A percentile compares a stretch with the other conserved stretches of the same genome.
Conservation (phyloP, 2,797 vertebrate species). For the Pachyuromys duprasi region DNA sequence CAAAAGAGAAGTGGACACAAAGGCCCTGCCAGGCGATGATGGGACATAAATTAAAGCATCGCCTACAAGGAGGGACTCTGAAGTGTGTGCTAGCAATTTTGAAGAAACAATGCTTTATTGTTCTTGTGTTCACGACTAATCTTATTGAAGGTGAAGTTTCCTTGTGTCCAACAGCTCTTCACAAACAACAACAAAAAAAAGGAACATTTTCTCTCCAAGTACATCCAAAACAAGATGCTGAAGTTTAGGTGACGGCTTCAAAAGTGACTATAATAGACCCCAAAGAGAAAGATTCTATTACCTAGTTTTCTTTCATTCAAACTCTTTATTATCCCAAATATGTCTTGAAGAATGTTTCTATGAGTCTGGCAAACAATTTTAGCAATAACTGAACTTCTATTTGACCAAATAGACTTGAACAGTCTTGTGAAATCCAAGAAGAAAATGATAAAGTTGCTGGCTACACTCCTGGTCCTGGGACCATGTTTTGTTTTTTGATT, state of each 20-base stretch:
- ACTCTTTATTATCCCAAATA: constrained; percentile 64
- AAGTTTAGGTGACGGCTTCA: constrained; percentile 1
- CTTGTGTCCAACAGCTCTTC: constrained; percentile 66
- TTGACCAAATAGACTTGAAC: constrained; percentile 18
- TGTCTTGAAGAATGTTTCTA: constrained; percentile 42
- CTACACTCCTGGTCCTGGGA: not conserved
- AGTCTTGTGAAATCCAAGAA: constrained; percentile 29
- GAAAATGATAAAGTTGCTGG: not conserved
- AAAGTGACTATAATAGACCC: constrained; percentile 54
- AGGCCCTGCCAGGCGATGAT: constrained; percentile 39
- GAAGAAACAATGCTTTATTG: constrained; percentile 71
- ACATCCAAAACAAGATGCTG: constrained; percentile 58
- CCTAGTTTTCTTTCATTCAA: constrained; percentile 52
- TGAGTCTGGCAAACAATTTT: constrained; percentile 42
- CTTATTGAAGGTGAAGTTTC: constrained; percentile 68
- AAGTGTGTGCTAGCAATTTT: constrained; percentile 51
- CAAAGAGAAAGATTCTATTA: constrained; percentile 55
- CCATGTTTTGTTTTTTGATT: not conserved
- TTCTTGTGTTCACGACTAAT: constrained; percentile 61
- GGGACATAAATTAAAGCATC: constrained; percentile 69
- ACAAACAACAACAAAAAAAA: constrained; percentile 34
- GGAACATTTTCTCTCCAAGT: constrained; percentile 70
- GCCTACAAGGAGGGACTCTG: constrained; percentile 60
- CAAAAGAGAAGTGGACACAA: constrained; percentile 68
- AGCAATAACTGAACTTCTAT: constrained; percentile 45